These are phyloP conservation scores for Australoheros facetus DNA, from an alignment of 2,797 vertebrate genomes.

Conservation along the genomic window DNA sequence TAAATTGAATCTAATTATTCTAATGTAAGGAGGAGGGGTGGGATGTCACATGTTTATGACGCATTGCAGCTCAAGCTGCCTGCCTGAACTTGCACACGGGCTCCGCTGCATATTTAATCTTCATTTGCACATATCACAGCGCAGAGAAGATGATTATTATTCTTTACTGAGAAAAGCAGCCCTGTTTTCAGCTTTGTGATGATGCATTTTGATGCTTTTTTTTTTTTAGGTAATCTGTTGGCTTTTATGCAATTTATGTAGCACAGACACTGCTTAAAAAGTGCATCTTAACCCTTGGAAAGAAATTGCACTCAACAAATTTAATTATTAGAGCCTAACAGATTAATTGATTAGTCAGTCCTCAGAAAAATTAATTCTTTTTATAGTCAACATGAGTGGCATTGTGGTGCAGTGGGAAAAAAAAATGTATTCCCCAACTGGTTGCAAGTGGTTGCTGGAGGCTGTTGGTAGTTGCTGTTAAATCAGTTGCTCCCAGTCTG, in stretches of 20 bases:
- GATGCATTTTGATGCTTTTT: not conserved
- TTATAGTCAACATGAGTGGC: too few relatives aligned
- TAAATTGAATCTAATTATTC: too few relatives aligned
- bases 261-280: not conserved
- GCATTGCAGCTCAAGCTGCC: not conserved
- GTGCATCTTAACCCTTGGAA: not conserved
- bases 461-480: not conserved
- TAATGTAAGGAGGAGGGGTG: not conserved
- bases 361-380: not conserved
- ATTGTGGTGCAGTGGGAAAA: not conserved
- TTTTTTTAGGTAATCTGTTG: not conserved
- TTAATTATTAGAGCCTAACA: not conserved
- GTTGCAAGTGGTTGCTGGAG: not conserved
- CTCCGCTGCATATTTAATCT: not conserved
- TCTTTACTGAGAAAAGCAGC: not conserved
- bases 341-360: not conserved
- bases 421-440: not conserved
- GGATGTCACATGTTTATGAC: not conserved
- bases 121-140: not conserved
- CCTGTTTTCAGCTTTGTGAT: not conserved
- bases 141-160: not conserved
- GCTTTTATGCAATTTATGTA: not conserved
- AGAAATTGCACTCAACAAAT: not conserved
- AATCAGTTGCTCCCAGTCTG: not conserved
- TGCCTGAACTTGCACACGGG: not conserved